Conservation (phyloP, 2,888 invertebrate genomes). For the Troides helena region DNA sequence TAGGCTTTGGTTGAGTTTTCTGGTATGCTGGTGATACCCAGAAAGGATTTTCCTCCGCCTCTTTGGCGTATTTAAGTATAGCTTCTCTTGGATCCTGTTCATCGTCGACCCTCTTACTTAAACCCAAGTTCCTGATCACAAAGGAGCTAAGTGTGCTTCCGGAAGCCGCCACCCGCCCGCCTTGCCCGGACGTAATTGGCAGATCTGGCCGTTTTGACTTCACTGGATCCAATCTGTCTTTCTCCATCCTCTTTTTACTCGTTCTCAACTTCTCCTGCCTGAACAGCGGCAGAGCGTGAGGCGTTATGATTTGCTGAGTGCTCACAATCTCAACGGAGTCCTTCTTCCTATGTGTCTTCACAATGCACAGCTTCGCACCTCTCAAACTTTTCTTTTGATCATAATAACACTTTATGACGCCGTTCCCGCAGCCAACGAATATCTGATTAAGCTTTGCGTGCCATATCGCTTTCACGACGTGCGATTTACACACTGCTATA, state of each 20-base stretch:
- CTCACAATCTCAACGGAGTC: constrained; percentile 93
- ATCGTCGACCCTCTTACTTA: constrained; percentile 94
- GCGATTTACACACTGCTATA: constrained; percentile 88
- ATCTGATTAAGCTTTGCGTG: constrained; percentile 99
- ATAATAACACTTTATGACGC: constrained; percentile 93
- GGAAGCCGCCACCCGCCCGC: constrained; percentile 95
- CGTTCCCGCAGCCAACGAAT: constrained; percentile 95
- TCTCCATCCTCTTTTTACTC: constrained; percentile 93
- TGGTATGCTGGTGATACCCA: constrained; percentile 97
- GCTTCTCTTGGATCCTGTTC: constrained; percentile 97
- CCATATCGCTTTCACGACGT: constrained; percentile 95
- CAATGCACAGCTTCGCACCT: constrained; percentile 94
- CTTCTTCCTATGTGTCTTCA: constrained; percentile 88
- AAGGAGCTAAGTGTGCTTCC: constrained; percentile 98
- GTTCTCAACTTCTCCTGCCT: constrained; percentile 94
- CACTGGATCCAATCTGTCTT: constrained; percentile 91
- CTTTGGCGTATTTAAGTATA: constrained; percentile 95
- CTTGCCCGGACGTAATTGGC: constrained; percentile 93
- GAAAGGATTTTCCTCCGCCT: constrained; percentile 97
- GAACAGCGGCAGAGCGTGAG: constrained; percentile 97
- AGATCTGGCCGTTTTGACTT: constrained; percentile 91
- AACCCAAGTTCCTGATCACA: constrained; percentile 95
- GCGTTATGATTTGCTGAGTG: constrained; percentile 96
- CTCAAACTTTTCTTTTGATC: constrained; percentile 92
- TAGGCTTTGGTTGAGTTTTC: constrained; percentile 91